Conservation (phyloP, 1,140 invertebrate species). For the Plectrocnemia conspersa region DNA sequence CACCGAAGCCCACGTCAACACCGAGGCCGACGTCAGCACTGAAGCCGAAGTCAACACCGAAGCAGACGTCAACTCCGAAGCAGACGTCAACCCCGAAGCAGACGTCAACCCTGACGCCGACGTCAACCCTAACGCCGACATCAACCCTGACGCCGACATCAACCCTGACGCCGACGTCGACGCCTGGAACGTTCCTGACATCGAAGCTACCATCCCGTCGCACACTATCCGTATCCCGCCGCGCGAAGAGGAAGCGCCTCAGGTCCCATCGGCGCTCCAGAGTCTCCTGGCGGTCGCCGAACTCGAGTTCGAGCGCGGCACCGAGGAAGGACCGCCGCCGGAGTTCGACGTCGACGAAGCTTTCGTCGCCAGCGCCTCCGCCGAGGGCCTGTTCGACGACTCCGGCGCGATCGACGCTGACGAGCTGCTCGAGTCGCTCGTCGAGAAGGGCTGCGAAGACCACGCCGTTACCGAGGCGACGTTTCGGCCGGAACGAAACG, state of each 20-base stretch:
- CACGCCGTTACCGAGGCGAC: conserved; percentile 51
- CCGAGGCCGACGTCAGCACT: conserved; percentile 2
- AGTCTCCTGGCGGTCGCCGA: conserved; percentile 56
- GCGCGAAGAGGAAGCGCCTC: conserved; percentile 31
- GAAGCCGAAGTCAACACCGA: background rate
- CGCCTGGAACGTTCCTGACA: conserved; percentile 49
- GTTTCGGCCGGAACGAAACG: conserved; percentile 45
- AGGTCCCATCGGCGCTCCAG: conserved; percentile 49
- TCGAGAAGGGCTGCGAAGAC: conserved; percentile 57
- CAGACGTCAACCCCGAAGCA: conserved; percentile 23
- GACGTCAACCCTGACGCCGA: conserved; percentile 20
- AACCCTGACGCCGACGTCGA: conserved; percentile 1
- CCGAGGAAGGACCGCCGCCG: no score
- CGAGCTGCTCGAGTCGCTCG: conserved; percentile 54
- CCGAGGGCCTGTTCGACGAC: conserved; percentile 50
- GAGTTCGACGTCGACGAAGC: conserved; percentile 38
- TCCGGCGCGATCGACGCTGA: conserved; percentile 45
- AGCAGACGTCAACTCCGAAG: background rate
- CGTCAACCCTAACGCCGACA: conserved; percentile 21
- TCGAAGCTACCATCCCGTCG: conserved; percentile 55
- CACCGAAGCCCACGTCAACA: no score
- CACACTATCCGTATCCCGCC: conserved; percentile 53
- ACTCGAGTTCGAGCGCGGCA: conserved; percentile 50
- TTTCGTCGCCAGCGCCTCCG: conserved; percentile 40
- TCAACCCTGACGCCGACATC: conserved; percentile 20